Evolutionary conservation across 2,113 vertebrate genomes (phyloP), one percentile per base, ranked within the genome.

Genomic region (Sebastes schlegelii): DNA sequence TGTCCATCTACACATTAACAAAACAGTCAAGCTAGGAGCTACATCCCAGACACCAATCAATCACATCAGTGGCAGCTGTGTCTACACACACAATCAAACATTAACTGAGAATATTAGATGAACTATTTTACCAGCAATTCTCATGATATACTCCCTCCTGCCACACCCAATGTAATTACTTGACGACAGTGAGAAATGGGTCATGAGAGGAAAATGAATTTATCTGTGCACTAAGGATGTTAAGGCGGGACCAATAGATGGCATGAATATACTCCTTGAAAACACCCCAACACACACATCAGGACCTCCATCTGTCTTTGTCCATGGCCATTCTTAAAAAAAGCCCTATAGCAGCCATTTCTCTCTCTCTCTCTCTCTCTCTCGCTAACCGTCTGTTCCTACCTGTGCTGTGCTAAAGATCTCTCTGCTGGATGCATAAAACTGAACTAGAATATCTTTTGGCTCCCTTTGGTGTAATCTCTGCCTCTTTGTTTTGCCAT

Each of bases 301-400:
- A 45, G 69, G 42, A 51, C 57, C 12, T 19, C 52, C 9, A 78
- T 76, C 55, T 62, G 71, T 79, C 79, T 80, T 42, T 61, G 45
- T 72, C 58, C 71, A 65, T 23, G 75, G 34, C 51, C 75, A 34
- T 74, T 61, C 43, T 79, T 86, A 54, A 65, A 85, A 62, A 58
- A 72, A 26, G 58, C 26, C 26, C 26, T 26, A 26, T 2, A 26
- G 26, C 26, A 26, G 64, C 21, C 62, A 26, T 54, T 43, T 68
- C 21, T 74, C 42, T 63, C 17, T 26, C 26, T 26, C 26, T 26
- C 26, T 26, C 26, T 26, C 26, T 17, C 7, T n/a, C 5, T 40
- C 23, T 42, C 54, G 4, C 43, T 23, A 1, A 16, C 55, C 0
- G 4, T n/a, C 43, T 78, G 34, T 71, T 52, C 19, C 62, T 34